A percentile compares a stretch with the other conserved stretches of the same genome.
These are phyloP conservation scores for Ceryle rudis DNA, from an alignment of 2,797 vertebrate species.

Conservation along the genomic window DNA sequence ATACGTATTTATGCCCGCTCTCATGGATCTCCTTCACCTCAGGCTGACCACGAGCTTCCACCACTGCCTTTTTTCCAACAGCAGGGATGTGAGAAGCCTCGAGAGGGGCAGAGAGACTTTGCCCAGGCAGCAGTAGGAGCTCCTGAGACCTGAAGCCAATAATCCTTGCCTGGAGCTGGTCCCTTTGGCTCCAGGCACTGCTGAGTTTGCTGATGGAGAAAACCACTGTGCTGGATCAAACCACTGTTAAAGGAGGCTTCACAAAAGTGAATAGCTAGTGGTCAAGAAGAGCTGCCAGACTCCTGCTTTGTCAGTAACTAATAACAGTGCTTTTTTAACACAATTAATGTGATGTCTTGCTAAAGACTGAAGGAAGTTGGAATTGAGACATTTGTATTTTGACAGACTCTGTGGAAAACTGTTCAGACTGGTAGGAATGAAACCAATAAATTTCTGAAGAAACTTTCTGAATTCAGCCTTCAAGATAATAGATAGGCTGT, in stretches of 20 bases:
- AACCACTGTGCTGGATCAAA: conserved; percentile 48
- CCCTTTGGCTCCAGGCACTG: conserved; percentile 32
- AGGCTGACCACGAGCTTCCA: background rate
- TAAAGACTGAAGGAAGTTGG: conserved; percentile 41
- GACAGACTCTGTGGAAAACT: conserved; percentile 60
- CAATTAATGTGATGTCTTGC: conserved; percentile 53
- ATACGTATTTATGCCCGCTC: background rate
- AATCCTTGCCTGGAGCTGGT: conserved; percentile 24
- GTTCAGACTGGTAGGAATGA: conserved; percentile 59
- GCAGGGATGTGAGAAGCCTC: background rate
- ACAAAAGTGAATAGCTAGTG: conserved; percentile 41
- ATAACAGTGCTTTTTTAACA: conserved; percentile 60
- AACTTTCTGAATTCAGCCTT: conserved; percentile 52
- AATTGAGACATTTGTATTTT: conserved; percentile 62
- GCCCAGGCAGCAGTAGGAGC: background rate
- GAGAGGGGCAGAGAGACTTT: conserved; percentile 11
- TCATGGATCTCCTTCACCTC: background rate
- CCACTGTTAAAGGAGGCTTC: conserved; percentile 22
- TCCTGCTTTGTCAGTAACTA: conserved; percentile 59
- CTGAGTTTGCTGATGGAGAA: conserved; percentile 57
- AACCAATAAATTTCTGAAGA: conserved; percentile 63
- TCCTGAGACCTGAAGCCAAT: conserved; percentile 16
- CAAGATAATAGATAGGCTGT: conserved; percentile 66
- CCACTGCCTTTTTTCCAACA: rapidly evolving
- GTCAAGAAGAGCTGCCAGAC: conserved; percentile 47